phyloP scores from a whole-genome alignment of 1,140 invertebrate species.

The Dreissena polymorpha region DNA sequence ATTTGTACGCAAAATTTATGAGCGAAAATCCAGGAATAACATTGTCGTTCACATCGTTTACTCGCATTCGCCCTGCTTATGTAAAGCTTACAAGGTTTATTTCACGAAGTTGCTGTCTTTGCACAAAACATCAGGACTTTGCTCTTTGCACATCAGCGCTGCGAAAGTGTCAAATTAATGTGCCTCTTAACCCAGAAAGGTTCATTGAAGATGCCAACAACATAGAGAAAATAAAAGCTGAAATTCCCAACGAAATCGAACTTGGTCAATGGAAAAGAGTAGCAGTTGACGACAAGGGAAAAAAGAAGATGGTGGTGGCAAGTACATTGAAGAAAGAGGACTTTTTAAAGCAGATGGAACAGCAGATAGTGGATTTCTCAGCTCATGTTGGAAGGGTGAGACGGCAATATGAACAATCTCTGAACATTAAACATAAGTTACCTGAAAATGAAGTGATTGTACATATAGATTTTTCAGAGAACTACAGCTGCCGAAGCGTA shows the following conservation, averaged over 20 bases:
- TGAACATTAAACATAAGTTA: conserved; percentile 53
- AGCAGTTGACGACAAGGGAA: conserved; percentile 27
- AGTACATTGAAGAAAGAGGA: conserved; percentile 23
- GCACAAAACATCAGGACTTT: conserved; percentile 60
- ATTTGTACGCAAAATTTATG: conserved; percentile 51
- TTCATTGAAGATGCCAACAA: conserved; percentile 9
- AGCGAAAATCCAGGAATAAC: conserved; percentile 49
- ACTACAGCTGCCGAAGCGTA: conserved; percentile 45
- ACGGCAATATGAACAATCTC: conserved; percentile 49
- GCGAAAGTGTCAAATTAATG: conserved; percentile 17
- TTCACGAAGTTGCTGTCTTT: conserved; percentile 51
- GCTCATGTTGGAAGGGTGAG: too few relatives aligned
- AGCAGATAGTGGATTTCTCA: too few relatives aligned
- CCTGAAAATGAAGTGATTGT: conserved; percentile 47
- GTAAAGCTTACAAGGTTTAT: conserved; percentile 44
- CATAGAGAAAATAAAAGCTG: not conserved
- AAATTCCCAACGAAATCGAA: not conserved
- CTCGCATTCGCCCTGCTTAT: conserved; percentile 42
- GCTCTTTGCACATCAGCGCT: conserved; percentile 33
- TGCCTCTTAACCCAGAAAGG: conserved; percentile 46
- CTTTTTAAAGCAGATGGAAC: conserved; percentile 33
- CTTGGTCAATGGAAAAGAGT: conserved; percentile 46
- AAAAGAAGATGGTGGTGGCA: conserved; percentile 11
- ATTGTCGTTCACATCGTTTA: conserved; percentile 49
- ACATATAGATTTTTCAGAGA: conserved; percentile 64